Base-by-base conservation (phyloP, 23 tunicate genomes). In the Halocynthia aurantium region DNA sequence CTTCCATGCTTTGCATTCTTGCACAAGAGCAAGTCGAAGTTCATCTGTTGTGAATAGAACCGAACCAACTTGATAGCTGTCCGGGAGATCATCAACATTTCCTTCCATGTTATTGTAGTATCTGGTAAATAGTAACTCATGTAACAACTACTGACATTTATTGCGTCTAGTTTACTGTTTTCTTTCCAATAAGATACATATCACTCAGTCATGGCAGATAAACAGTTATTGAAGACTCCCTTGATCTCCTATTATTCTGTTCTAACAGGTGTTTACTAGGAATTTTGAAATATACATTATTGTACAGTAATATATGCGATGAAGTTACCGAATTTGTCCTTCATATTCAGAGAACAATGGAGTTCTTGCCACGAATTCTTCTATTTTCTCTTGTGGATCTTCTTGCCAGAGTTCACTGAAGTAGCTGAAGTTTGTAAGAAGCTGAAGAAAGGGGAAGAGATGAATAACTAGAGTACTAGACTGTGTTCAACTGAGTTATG, bases 1-100 rank as follows among this genome's bases (percentile, higher is more conserved):
- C 61, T 90, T 96, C 99, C 99, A 96, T 8, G 91, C 82, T 56
- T 89, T 83, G 76, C 99, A 96, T 76, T 96, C 99, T 57, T 87
- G 87, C 53, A 72, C 77, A 72, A 96, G 81, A 50, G 99, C 96
- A 63, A 96, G 75, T 63, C 74, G 85, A 67, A 96, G 79, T 6
- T 77, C 85, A 52, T 96, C 99, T 10, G 99, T 90, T 71, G 85
- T 86, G 73, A 96, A 96, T 76, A 85, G 53, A 52, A 96, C 82
- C 1, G 99, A 92, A 51, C 99, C 99, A 66, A 96, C 98, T 15
- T 65, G 84, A 64, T 92, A 92, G 62, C 86, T 83, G 18, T 83
- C 40, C 52, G 98, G 98, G 17, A 92, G 77, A 53, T 92, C 98
- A 19, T 86, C 98, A 52, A 92, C 98, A 13, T 92, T 70, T 55